A percentile compares a stretch with the other conserved stretches of the same genome.
Conservation (phyloP, 2,888 invertebrate species). For the Hololepta plana region DNA sequence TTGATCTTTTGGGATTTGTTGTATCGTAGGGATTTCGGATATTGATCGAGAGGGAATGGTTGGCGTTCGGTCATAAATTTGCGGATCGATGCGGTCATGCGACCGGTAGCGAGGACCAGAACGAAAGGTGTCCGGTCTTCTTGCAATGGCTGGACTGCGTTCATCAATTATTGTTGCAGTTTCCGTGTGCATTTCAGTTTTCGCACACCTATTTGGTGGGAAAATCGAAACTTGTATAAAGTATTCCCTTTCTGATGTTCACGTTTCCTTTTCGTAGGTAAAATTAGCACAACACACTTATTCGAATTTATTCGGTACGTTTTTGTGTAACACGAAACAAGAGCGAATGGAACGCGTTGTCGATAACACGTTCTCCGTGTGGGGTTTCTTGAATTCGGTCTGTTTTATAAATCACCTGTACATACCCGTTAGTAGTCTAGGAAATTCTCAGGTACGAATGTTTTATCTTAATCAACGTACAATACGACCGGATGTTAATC, state of each 20-base stretch:
- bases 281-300: constrained; percentile 91
- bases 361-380: constrained; percentile 65
- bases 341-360: constrained; percentile 48
- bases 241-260: constrained; percentile 3
- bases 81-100: constrained; percentile 83
- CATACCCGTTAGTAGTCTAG: constrained; percentile 20
- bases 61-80: constrained; percentile 97
- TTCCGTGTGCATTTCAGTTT: constrained; percentile 90
- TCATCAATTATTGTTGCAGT: constrained; percentile 76
- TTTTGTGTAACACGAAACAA: constrained; percentile 73
- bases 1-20: constrained; percentile 2
- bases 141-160: constrained; percentile 96
- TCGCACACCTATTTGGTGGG: constrained; percentile 80
- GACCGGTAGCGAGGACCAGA: constrained; percentile 68
- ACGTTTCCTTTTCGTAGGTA: constrained; percentile 42
- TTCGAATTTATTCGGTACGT: constrained; percentile 93
- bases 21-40: constrained; percentile 72
- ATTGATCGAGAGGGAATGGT: constrained; percentile 90
- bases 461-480: background rate
- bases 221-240: constrained; percentile 1
- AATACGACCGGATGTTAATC: background rate
- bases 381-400: constrained; percentile 65
- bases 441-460: background rate
- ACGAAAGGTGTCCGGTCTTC: constrained; percentile 94
- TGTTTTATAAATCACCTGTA: constrained; percentile 80